Base-by-base conservation (phyloP, 2,888 invertebrate species). In the Sinotaia quadrata region DNA sequence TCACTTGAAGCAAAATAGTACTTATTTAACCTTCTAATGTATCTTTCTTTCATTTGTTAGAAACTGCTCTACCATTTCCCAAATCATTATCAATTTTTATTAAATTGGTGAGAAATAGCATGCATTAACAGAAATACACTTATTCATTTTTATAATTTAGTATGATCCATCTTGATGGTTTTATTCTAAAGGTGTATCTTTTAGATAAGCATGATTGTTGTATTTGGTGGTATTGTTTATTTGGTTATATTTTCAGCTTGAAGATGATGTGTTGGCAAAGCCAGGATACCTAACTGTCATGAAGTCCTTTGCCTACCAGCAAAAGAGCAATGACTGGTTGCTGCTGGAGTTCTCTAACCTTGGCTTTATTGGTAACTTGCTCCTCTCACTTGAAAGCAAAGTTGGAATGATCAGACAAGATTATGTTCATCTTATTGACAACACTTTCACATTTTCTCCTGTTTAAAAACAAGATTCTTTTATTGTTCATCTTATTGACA, bases 251-350 rank as follows among this genome's bases (percentile, higher is more conserved):
- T 21, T 79, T 27, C 94, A 97, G 91, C 89, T 98, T 10, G 97
- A 98, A 88, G 97, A 98, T 85, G 97, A 98, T 85, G 94, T 98
- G 62, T 89, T 97, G 37, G 94, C 96, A 0, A 95, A 95, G 85
- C 87, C 88, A 41, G 88, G 94, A 71, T 97, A 94, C 84, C 91
- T 96, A 80, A 92, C 92, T 63, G 94, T 94, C 68, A 95, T 95
- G 93, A 94, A 94, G 87, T 92, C 92, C 69, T 94, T 93, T 86
- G 94, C 95, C 18, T 89, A 93, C 10, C 93, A 93, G 83, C 94
- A 93, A 86, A 93, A 93, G 61, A 91, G 92, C 27, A 90, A 94
- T 31, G 91, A 93, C 29, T 98, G 98, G 97, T 93, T 97, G 81
- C 93, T 96, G 66, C 90, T 98, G 65, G 97, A 98, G 86, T 98